These are phyloP conservation scores for Ochotona princeps DNA, from an alignment of 2,113 vertebrate species.

Conservation along the genomic window DNA sequence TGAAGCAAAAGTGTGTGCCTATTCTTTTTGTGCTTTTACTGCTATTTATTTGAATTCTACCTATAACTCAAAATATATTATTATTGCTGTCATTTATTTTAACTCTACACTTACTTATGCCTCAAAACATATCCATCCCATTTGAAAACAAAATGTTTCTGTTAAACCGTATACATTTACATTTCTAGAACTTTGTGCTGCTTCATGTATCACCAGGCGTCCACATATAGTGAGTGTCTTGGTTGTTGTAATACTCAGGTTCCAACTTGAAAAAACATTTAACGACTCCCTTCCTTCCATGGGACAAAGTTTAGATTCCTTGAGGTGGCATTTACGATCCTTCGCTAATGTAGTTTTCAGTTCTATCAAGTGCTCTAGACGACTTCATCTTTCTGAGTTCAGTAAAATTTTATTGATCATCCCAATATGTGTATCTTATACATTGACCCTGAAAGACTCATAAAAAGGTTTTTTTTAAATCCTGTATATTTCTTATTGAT, in stretches of 20 bases:
- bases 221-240: neutral
- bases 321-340: neutral
- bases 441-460: neutral
- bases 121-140: neutral
- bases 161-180: neutral
- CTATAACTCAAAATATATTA: neutral
- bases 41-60: conserved; percentile 22
- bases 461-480: neutral
- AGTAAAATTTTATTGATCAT: neutral
- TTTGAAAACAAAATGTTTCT: neutral
- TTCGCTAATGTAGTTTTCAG: neutral
- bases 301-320: neutral
- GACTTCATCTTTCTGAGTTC: neutral
- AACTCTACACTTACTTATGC: neutral
- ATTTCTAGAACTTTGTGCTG: conserved; percentile 8
- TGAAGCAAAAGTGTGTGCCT: neutral
- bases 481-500: conserved; percentile 25
- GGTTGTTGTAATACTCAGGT: neutral
- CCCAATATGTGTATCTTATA: neutral
- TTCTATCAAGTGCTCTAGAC: neutral
- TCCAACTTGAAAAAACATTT: neutral
- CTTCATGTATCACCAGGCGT: neutral
- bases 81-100: neutral
- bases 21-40: neutral
- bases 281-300: neutral